Evolutionary conservation across 2,113 vertebrate genomes (phyloP).

Genomic region (Dendrocopos noguchii): DNA sequence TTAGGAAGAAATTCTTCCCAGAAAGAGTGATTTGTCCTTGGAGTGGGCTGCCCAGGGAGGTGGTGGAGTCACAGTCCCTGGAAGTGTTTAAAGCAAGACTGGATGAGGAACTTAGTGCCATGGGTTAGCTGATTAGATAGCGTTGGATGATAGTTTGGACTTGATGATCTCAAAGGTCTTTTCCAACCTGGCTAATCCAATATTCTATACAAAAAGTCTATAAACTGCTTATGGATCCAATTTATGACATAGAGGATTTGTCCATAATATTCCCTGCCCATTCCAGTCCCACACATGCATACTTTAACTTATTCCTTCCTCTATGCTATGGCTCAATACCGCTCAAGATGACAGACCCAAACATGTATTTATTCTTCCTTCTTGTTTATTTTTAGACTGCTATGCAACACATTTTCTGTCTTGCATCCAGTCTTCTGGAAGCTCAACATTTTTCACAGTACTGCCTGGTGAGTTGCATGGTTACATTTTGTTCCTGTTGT

Average conservation of each 20-base stretch:
- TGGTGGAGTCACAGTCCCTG: no score
- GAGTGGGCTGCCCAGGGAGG: no score
- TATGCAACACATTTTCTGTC: conserved; percentile 6
- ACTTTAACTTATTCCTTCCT: neutral
- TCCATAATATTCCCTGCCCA: neutral
- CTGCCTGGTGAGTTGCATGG: conserved; percentile 14
- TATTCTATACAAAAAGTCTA: neutral
- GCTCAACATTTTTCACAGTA: conserved; percentile 14
- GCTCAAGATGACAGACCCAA: neutral
- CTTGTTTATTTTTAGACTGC: conserved; percentile 29
- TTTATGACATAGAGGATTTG: neutral
- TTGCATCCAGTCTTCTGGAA: neutral
- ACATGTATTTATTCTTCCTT: neutral
- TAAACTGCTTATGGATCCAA: neutral
- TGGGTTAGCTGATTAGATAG: no score
- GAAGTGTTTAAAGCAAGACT: no score
- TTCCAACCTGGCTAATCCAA: no score
- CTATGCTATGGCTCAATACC: neutral
- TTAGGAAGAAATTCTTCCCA: no score
- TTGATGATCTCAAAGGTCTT: no score
- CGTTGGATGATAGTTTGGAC: no score
- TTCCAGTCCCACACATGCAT: neutral
- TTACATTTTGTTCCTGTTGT: conserved; percentile 47
- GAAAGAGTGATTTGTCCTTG: no score
- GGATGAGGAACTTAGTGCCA: no score